A percentile compares a stretch with the other conserved stretches of the same genome.
Conservation (phyloP, 64 coral and sea anemone species). For the Porites australiensis region DNA sequence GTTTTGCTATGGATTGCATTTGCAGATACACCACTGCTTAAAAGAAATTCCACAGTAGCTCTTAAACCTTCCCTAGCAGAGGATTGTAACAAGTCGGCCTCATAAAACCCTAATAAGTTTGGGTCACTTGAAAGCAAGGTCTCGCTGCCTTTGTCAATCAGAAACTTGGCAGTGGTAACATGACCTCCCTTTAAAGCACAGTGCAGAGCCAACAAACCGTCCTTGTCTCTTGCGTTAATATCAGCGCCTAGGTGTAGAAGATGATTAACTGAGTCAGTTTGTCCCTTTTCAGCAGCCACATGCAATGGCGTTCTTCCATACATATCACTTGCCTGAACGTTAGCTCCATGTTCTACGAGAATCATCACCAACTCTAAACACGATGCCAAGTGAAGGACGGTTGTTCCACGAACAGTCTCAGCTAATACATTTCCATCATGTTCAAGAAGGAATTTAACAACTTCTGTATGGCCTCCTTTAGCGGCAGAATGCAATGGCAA, state of each 20-base stretch:
- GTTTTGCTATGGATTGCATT: background rate
- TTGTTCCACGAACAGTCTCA: background rate
- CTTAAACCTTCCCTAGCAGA: background rate
- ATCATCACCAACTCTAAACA: background rate
- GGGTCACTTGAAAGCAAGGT: background rate
- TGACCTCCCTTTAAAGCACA: slow-evolving; percentile 4
- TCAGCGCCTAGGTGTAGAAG: slow-evolving; percentile 1
- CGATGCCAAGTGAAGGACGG: slow-evolving; percentile 9
- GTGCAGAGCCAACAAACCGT: background rate
- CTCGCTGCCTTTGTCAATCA: slow-evolving; percentile 19
- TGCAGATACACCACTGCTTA: background rate
- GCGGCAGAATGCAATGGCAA: background rate
- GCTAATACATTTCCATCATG: background rate
- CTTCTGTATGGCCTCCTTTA: slow-evolving; percentile 5
- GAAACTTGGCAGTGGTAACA: background rate
- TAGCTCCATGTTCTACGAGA: slow-evolving; percentile 10
- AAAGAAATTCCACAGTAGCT: background rate
- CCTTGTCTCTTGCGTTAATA: slow-evolving; percentile 16
- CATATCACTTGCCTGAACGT: background rate
- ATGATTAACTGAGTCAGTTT: slow-evolving; percentile 7
- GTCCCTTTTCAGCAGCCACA: slow-evolving; percentile 19
- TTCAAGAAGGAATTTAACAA: background rate
- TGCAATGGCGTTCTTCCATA: background rate
- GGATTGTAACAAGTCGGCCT: background rate
- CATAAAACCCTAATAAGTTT: background rate